A percentile compares a stretch with the other conserved stretches of the same genome.
Conservation (phyloP, 2,113 vertebrate genomes). For the Miniopterus natalensis region DNA sequence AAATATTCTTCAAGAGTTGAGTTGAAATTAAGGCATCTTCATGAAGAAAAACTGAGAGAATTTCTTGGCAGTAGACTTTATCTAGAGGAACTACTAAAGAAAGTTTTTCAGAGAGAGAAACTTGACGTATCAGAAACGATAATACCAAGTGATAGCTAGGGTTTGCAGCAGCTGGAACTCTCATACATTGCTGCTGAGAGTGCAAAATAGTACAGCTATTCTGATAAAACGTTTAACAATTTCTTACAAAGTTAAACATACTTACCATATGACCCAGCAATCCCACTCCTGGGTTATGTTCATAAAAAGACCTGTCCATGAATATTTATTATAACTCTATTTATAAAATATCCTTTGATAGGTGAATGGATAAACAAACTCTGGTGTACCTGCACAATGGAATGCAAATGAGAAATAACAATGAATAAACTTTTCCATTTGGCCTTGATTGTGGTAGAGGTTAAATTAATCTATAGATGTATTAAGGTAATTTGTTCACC, state of each 20-base stretch:
- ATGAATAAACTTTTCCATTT: neutral
- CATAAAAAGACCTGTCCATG: neutral
- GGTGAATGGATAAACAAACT: neutral
- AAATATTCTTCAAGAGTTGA: neutral
- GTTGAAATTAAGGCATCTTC: neutral
- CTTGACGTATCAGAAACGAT: neutral
- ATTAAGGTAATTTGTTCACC: neutral
- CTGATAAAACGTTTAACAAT: neutral
- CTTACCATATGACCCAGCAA: neutral
- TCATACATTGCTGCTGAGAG: neutral
- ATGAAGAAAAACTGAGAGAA: conserved; percentile 15
- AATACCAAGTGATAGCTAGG: neutral
- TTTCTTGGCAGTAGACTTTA: neutral
- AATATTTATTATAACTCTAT: neutral
- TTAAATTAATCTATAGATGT: neutral
- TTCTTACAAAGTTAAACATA: neutral
- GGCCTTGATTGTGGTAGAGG: neutral
- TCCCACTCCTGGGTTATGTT: neutral
- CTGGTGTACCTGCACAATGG: neutral
- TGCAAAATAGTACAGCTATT: neutral
- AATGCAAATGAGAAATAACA: neutral
- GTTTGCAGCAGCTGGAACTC: neutral
- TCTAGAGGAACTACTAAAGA: neutral
- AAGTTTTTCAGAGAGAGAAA: conserved; percentile 4
- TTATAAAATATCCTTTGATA: neutral